Conservation (phyloP, 2,888 invertebrate species). For the Linnaemya vulpina region DNA sequence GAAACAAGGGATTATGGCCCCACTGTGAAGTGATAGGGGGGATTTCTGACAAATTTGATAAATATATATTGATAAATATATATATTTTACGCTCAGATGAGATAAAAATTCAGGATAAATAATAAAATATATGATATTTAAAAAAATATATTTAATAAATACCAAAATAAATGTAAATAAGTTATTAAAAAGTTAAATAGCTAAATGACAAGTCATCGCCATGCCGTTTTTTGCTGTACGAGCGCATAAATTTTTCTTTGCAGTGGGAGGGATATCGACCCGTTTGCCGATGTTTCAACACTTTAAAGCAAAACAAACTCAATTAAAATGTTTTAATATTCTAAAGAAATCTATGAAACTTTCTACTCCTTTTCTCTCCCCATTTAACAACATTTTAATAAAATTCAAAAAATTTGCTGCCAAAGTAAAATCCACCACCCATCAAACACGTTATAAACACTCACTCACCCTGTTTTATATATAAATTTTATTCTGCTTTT, state of each 20-base stretch:
- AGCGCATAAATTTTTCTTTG: too few species aligned
- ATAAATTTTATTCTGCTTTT: not conserved
- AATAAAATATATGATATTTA: too few species aligned
- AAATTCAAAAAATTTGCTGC: not conserved
- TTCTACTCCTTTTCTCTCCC: not conserved
- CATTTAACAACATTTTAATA: not conserved
- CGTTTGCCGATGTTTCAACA: too few species aligned
- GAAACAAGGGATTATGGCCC: too few species aligned
- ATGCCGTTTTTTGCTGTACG: too few species aligned
- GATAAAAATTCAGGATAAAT: too few species aligned
- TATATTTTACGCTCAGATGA: too few species aligned
- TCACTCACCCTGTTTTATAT: not conserved
- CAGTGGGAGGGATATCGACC: too few species aligned
- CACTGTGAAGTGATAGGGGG: too few species aligned
- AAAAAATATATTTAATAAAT: too few species aligned
- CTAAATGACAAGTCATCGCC: too few species aligned
- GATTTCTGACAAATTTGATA: not conserved
- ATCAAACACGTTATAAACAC: not conserved
- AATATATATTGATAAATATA: too few species aligned
- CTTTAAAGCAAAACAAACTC: not conserved
- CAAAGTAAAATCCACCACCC: not conserved
- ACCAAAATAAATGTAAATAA: not conserved
- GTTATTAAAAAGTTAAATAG: not conserved
- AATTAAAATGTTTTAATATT: slow-evolving; percentile 29
- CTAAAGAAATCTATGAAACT: not conserved